These are phyloP conservation scores for Leptinotarsa haldemani DNA, from an alignment of 2,888 invertebrate species.

Conservation along the genomic window DNA sequence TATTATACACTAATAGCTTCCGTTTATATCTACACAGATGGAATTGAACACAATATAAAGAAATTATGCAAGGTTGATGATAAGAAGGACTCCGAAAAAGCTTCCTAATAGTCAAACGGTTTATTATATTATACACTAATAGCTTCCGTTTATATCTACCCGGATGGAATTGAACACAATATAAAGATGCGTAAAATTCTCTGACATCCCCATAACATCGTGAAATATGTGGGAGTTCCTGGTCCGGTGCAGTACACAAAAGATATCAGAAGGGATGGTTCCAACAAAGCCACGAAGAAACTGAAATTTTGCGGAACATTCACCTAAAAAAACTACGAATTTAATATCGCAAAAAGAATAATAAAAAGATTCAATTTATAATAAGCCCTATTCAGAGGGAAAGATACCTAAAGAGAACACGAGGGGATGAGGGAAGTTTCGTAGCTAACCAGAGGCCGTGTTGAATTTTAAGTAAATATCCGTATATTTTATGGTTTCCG, in stretches of 20 bases:
- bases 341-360: slow-evolving; percentile 34
- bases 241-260: slow-evolving; percentile 36
- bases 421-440: slow-evolving; percentile 30
- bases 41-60: slow-evolving; percentile 45
- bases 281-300: slow-evolving; percentile 47
- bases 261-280: slow-evolving; percentile 7
- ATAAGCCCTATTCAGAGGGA: slow-evolving; percentile 33
- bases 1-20: slow-evolving; percentile 23
- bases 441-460: slow-evolving; percentile 32
- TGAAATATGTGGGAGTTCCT: slow-evolving; percentile 54
- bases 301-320: slow-evolving; percentile 40
- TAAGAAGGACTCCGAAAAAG: slow-evolving; percentile 22
- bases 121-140: slow-evolving; percentile 12
- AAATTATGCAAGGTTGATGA: slow-evolving; percentile 10
- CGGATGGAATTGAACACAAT: slow-evolving; percentile 45
- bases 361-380: slow-evolving; percentile 41
- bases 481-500: slow-evolving; percentile 51
- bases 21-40: slow-evolving; percentile 45
- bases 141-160: slow-evolving; percentile 36
- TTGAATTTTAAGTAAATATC: slow-evolving; percentile 51
- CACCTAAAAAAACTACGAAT: slow-evolving; percentile 27
- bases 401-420: slow-evolving; percentile 35
- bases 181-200: slow-evolving; percentile 53
- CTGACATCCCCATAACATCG: slow-evolving; percentile 46
- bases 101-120: slow-evolving; percentile 20